Evolutionary conservation across 1,140 invertebrate genomes (phyloP).

Genomic region (Sipha flava): DNA sequence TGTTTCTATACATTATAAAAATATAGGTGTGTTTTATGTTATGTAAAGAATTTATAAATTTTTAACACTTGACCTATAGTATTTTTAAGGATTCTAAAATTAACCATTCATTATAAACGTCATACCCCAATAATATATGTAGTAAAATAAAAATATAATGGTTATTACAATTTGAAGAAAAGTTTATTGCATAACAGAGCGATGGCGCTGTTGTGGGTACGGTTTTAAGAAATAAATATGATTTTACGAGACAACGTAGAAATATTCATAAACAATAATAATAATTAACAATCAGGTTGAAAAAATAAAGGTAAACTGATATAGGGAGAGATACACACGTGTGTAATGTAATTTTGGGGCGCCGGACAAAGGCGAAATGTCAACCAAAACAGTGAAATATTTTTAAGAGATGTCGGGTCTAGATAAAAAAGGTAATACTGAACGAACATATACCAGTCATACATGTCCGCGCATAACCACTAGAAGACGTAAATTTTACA

Average conservation of each 20-base stretch:
- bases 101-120: too few species aligned
- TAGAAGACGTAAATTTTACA: conserved; percentile 15
- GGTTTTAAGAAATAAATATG: background rate
- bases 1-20: too few species aligned
- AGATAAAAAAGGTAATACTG: conserved; percentile 21
- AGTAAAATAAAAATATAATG: too few species aligned
- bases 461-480: background rate
- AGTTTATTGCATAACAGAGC: too few species aligned
- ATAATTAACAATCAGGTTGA: conserved; percentile 1
- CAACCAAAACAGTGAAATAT: conserved; percentile 12
- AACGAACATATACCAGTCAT: background rate
- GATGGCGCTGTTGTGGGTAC: too few species aligned
- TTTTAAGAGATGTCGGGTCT: conserved; percentile 11
- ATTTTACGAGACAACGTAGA: background rate
- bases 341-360: background rate
- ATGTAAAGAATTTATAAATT: too few species aligned
- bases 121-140: too few species aligned
- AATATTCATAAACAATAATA: background rate
- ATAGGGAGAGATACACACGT: background rate
- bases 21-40: too few species aligned
- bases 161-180: too few species aligned
- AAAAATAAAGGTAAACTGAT: background rate
- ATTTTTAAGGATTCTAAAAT: too few species aligned
- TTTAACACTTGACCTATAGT: too few species aligned
- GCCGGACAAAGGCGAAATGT: conserved; percentile 25